Base-by-base conservation (phyloP, 2,888 invertebrate genomes). In the Dromius quadrimaculatus region DNA sequence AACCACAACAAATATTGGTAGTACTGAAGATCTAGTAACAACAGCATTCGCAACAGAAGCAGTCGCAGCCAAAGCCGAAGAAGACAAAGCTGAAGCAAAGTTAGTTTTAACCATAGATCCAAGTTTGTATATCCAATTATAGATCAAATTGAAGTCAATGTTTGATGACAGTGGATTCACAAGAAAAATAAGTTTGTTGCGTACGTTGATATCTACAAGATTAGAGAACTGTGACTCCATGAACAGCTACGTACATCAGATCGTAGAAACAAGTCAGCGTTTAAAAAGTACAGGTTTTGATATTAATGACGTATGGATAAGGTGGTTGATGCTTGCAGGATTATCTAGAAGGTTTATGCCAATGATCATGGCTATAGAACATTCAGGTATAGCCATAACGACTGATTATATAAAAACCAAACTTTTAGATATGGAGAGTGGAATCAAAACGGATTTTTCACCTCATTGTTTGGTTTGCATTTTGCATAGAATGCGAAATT, bases 271-370 rank as follows among this genome's bases (percentile, higher is more conserved):
- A 1, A 32, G 71, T 4, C 75, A 76, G 64, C 65, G 71, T 43
- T 72, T 76, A 36, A 63, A 50, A 41, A 71, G 73, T 8, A 75
- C 74, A 9, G 75, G 76, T 32, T 77, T 77, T 23, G 34, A 47
- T 3, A 74, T 77, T 22, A 73, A 71, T 41, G 76, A 76, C 38
- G 73, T 76, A 23, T 77, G 76, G 76, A 65, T 76, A 23, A 74
- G 74, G 5, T 73, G 74, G 45, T 71, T 76, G 23, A 61, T 76
- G 34, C 36, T 72, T 61, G 70, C 73, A 17, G 68, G 72, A 38
- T 69, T 73, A 17, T 59, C 72, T n/a, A 73, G 73, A 38, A 66
- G 61, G 23, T 74, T 28, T 62, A 20, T 23, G 9, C 74, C 74
- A 2, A 74, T 75, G 74, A 72, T 75, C 8, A 75, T 75, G 74